A percentile compares a stretch with the other conserved stretches of the same genome.
Conservation (phyloP, 2,113 vertebrate genomes). For the Piaya cayana region DNA sequence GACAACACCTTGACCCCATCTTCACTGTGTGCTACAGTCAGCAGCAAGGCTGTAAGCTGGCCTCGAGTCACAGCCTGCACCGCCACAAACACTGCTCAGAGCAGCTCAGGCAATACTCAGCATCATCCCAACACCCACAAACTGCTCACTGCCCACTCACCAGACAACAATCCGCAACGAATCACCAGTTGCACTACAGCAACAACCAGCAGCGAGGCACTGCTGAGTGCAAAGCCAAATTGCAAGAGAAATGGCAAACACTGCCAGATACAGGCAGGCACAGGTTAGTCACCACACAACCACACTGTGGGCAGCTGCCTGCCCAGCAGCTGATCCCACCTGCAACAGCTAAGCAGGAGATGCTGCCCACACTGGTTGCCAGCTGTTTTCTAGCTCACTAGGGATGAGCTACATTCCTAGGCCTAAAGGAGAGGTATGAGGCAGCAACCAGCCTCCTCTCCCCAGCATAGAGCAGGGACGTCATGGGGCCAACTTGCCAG, state of each 20-base stretch:
- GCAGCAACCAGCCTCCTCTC: not conserved
- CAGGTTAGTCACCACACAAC: rapidly evolving
- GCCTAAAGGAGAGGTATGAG: not conserved
- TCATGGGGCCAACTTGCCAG: not conserved
- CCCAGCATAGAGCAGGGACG: not conserved
- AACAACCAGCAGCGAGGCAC: not conserved
- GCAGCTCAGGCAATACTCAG: rapidly evolving
- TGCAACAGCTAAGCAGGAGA: not conserved
- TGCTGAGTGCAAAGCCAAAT: not conserved
- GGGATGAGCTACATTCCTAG: rapidly evolving
- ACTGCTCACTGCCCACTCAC: not conserved
- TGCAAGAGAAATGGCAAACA: not conserved
- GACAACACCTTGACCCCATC: not conserved
- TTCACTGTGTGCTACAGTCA: not conserved
- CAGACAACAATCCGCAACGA: not conserved
- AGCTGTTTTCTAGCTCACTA: not conserved
- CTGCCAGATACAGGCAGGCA: not conserved
- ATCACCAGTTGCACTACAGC: rapidly evolving
- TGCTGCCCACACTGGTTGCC: not conserved
- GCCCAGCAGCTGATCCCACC: not conserved
- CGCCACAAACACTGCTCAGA: rapidly evolving
- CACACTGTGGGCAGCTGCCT: not conserved
- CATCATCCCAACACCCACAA: not conserved
- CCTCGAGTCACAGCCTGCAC: not conserved
- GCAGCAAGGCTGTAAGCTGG: rapidly evolving